These are phyloP conservation scores for Salvator merianae DNA, from an alignment of 2,113 vertebrate genomes.

Conservation along the genomic window DNA sequence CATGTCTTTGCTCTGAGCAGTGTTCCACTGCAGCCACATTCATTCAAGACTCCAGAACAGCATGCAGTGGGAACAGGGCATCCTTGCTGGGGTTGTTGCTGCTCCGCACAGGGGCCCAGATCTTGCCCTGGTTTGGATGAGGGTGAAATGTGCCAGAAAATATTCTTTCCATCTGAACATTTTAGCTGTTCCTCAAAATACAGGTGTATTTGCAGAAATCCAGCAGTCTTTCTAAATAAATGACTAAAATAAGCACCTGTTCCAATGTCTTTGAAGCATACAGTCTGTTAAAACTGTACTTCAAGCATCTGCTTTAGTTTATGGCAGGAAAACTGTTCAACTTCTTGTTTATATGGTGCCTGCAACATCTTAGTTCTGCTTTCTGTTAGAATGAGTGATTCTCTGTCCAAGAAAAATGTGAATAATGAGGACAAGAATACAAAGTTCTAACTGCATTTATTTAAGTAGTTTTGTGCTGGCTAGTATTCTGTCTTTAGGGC, in stretches of 20 bases:
- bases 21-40: too few species aligned
- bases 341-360: background rate
- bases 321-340: background rate
- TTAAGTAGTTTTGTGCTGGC: background rate
- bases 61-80: too few species aligned
- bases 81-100: too few species aligned
- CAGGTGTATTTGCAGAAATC: too few species aligned
- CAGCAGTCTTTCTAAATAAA: background rate
- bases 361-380: background rate
- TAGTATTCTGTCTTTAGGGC: background rate
- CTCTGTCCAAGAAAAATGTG: background rate
- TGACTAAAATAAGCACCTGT: background rate
- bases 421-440: background rate
- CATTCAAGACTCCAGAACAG: too few species aligned
- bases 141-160: too few species aligned
- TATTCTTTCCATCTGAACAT: too few species aligned
- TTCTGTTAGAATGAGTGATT: background rate
- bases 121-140: too few species aligned
- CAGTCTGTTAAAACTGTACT: background rate
- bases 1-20: too few species aligned
- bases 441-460: too few species aligned
- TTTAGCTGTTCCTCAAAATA: too few species aligned
- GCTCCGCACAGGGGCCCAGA: too few species aligned
- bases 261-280: background rate
- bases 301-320: constrained; percentile 1